Evolutionary conservation across 2,113 vertebrate species (phyloP).

Genomic region (Sylvilagus bachmani): DNA sequence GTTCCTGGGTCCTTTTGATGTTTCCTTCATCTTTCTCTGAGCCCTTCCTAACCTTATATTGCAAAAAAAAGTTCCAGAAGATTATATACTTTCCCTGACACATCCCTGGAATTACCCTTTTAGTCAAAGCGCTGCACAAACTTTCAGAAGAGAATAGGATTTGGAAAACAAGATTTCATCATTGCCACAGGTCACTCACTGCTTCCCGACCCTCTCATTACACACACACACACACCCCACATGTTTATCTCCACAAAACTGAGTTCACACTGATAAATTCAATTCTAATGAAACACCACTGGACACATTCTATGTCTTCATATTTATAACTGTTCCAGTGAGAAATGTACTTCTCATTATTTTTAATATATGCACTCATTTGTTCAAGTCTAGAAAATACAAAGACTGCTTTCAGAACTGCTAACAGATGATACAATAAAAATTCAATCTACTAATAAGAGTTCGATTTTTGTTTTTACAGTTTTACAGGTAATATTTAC

Average conservation of each 20-base stretch:
- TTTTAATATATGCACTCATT: slow-evolving; percentile 32
- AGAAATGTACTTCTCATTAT: slow-evolving; percentile 29
- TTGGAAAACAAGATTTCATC: neutral
- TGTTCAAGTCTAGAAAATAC: slow-evolving; percentile 42
- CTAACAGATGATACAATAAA: neutral
- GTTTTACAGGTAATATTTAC: neutral
- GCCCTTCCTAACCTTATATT: neutral
- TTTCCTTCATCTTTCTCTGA: neutral
- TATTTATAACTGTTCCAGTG: neutral
- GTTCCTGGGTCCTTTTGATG: neutral
- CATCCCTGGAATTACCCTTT: neutral
- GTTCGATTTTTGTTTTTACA: neutral
- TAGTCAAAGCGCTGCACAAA: neutral
- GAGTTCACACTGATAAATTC: neutral
- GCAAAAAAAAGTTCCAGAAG: neutral
- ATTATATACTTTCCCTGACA: neutral
- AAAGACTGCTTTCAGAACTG: neutral
- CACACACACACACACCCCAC: neutral
- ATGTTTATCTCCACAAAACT: neutral
- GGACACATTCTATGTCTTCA: neutral
- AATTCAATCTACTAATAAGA: neutral
- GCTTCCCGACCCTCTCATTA: neutral
- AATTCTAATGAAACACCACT: neutral
- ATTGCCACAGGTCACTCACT: too few species aligned
- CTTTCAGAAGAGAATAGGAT: neutral